Percentiles rank a stretch among this genome's conserved stretches.
phyloP scores from a whole-genome alignment of 2,797 vertebrate genomes.

The Sebastes vulpes region DNA sequence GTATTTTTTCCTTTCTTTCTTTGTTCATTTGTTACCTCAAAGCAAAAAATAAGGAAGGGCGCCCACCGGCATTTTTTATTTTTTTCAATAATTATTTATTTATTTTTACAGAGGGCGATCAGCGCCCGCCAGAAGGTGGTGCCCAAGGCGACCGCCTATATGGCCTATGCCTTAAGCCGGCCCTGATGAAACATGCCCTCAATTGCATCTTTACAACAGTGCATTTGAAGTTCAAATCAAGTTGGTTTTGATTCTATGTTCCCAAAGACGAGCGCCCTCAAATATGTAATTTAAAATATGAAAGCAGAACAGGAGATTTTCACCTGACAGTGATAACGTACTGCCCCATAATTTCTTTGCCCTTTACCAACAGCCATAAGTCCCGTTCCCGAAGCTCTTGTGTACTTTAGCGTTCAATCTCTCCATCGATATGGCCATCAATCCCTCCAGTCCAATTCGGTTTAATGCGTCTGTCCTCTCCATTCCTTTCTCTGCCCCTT shows the following conservation, averaged over 20 bases:
- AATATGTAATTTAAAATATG: not conserved
- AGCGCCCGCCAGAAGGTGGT: too few species aligned
- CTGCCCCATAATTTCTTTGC: conserved; percentile 5
- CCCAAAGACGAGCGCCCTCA: not conserved
- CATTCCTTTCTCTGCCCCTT: conserved; percentile 21
- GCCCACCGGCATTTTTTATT: too few species aligned
- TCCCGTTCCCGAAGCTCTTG: conserved; percentile 10
- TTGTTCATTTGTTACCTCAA: too few species aligned
- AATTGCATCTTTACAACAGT: not conserved
- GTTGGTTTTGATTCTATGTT: not conserved
- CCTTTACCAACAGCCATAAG: conserved; percentile 12
- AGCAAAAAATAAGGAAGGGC: too few species aligned
- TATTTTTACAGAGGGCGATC: too few species aligned
- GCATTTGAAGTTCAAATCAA: not conserved
- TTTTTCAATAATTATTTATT: too few species aligned
- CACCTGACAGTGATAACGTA: not conserved
- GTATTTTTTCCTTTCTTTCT: too few species aligned
- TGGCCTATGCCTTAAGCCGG: too few species aligned
- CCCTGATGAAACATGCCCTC: not conserved
- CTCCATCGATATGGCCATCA: conserved; percentile 40
- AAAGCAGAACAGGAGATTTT: conserved; percentile 2
- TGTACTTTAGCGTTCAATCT: conserved; percentile 42
- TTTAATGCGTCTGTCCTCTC: conserved; percentile 51
- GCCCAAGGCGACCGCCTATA: too few species aligned
- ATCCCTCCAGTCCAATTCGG: conserved; percentile 22